Evolutionary conservation across 1,140 invertebrate species (phyloP).

Genomic region (Drosophila pruinosa): DNA sequence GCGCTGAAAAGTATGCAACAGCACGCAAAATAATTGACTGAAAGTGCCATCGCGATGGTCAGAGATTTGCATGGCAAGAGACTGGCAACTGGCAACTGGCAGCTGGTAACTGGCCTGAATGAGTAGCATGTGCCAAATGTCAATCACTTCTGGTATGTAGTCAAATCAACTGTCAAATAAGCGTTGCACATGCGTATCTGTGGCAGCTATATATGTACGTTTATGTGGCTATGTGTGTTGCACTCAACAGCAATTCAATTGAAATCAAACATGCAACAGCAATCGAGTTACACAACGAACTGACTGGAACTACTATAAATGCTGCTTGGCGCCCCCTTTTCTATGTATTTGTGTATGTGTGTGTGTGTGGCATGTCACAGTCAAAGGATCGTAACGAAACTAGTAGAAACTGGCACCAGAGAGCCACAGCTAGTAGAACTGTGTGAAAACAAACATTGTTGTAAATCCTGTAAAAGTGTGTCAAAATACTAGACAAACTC

Average conservation of each 20-base stretch:
- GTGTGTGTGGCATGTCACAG: neutral
- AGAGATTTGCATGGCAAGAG: constrained; percentile 21
- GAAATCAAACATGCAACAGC: constrained; percentile 80
- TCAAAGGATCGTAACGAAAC: constrained; percentile 40
- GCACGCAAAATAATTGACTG: constrained; percentile 55
- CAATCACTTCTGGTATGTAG: constrained; percentile 78
- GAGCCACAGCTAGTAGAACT: constrained; percentile 42
- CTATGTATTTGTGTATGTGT: constrained; percentile 38
- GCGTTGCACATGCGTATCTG: constrained; percentile 51
- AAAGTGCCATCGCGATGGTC: neutral
- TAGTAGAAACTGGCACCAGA: constrained; percentile 28
- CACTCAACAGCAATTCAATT: constrained; percentile 79
- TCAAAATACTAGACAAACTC: constrained; percentile 50
- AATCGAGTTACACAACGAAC: constrained; percentile 74
- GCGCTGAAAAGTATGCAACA: constrained; percentile 62
- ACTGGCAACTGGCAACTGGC: neutral
- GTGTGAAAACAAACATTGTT: constrained; percentile 72
- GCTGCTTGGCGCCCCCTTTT: constrained; percentile 52
- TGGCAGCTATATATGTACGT: constrained; percentile 2
- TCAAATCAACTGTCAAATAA: constrained; percentile 80
- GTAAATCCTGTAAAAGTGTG: constrained; percentile 71
- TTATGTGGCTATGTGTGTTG: constrained; percentile 46
- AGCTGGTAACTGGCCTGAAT: constrained; percentile 10
- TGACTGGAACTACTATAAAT: constrained; percentile 57
- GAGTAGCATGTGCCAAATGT: constrained; percentile 68